Base-by-base conservation (phyloP, 2,888 invertebrate genomes). In the Epinotia nisella region DNA sequence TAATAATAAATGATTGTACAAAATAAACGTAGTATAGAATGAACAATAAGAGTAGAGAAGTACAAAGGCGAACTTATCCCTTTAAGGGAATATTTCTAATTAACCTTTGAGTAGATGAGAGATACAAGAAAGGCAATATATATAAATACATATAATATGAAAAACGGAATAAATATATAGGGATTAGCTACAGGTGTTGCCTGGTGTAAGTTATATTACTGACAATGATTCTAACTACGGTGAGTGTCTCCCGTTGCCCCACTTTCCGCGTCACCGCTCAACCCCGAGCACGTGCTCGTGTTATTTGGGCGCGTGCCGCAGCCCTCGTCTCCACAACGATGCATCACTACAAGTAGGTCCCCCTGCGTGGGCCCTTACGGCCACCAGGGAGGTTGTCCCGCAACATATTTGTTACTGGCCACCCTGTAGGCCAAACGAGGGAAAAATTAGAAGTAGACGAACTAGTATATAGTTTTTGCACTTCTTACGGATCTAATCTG, bases 181-280 rank as follows among this genome's bases (percentile, higher is more conserved):
- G 35, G 35, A 35, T 7, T 35, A 35, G 35, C 35, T 35, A 35
- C 29, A 10, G n/a, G 2, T 49, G 9, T 49, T 24, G n/a, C 39
- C 3, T 11, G 7, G 19, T 41, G 41, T 17, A 53, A 66, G 66
- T 41, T 66, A 56, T 11, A 56, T 10, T 15, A 66, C 55, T 66
- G 55, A n/a, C 41, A 7, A 62, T 1, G 13, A 65, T 41, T 24
- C 41, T 56, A 11, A 56, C 56, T 21, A 21, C 39, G 56, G n/a
- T 41, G 35, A 29, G 19, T 66, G 71, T 60, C 59, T 70, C 71
- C 53, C 69, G 66, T 51, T 78, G 82, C 60, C 80, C 81, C 77
- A 83, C 76, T 84, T 84, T 82, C 78, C 80, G 82, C 77, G 78
- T 78, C 81, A 80, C 75, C 82, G 77, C 78, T 77, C 82, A 78